Conservation (phyloP, 2,888 invertebrate genomes). For the Margaritifera margaritifera region DNA sequence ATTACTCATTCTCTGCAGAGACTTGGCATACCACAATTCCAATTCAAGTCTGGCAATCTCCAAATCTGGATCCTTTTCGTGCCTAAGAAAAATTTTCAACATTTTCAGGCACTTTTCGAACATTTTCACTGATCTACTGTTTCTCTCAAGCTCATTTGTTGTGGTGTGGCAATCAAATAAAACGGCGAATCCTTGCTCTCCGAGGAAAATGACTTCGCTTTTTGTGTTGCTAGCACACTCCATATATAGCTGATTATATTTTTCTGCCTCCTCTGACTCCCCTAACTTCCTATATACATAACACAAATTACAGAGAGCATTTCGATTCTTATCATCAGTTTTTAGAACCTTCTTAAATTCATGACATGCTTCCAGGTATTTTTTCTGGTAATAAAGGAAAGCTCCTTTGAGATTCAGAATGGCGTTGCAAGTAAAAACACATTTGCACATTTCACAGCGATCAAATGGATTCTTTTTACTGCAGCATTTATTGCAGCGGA, state of each 20-base stretch:
- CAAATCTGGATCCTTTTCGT: too few species aligned
- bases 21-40: slow-evolving; percentile 11
- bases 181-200: slow-evolving; percentile 9
- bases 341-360: background rate
- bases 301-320: slow-evolving; percentile 2
- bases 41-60: background rate
- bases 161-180: slow-evolving; percentile 7
- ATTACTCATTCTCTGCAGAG: background rate
- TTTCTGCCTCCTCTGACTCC: background rate
- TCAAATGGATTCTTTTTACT: too few species aligned
- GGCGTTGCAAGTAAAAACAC: background rate
- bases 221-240: too few species aligned
- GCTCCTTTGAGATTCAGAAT: slow-evolving; percentile 10
- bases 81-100: background rate
- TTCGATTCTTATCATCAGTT: slow-evolving; percentile 1
- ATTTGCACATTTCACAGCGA: too few species aligned
- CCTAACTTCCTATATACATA: slow-evolving; percentile 5
- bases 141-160: background rate
- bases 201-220: background rate
- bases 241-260: background rate
- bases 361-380: slow-evolving; percentile 2
- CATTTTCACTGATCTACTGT: background rate
- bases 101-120: background rate
- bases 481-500: too few species aligned
- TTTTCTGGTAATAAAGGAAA: slow-evolving; percentile 2